Evolutionary conservation across 2,113 vertebrate species (phyloP).

Genomic region (Nothoprocta perdicaria): DNA sequence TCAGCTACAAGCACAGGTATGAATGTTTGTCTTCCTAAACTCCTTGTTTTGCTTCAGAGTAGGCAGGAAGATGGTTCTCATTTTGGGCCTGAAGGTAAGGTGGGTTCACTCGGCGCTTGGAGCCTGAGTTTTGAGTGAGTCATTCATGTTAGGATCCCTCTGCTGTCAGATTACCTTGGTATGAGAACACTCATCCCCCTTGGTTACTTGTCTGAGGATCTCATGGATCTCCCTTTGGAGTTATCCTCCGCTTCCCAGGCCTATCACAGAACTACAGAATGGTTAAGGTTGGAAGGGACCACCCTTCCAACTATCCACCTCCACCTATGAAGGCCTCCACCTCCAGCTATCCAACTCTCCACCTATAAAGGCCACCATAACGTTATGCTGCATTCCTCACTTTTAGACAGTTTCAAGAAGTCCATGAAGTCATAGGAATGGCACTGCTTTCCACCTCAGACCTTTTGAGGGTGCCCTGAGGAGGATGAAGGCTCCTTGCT

Average conservation of each 20-base stretch:
- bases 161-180: not conserved
- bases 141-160: not conserved
- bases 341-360: too few relatives aligned
- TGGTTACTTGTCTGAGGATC: rapidly evolving
- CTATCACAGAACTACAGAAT: too few relatives aligned
- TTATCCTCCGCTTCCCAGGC: not conserved
- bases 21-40: not conserved
- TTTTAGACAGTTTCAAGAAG: not conserved
- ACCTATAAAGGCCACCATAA: rapidly evolving
- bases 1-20: not conserved
- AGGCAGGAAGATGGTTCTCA: not conserved
- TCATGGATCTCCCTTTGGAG: not conserved
- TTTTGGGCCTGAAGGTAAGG: not conserved
- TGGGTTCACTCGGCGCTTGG: not conserved
- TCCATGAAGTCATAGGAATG: not conserved
- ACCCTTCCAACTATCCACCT: too few relatives aligned
- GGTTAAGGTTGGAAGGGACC: too few relatives aligned
- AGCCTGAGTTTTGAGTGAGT: not conserved
- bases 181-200: not conserved
- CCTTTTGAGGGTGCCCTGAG: not conserved
- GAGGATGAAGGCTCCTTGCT: not conserved
- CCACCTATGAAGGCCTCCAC: rapidly evolving
- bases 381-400: not conserved
- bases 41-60: not conserved
- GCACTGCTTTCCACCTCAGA: not conserved